Evolutionary conservation across 2,888 invertebrate species (phyloP).

Genomic region (Clistopyga incitator): DNA sequence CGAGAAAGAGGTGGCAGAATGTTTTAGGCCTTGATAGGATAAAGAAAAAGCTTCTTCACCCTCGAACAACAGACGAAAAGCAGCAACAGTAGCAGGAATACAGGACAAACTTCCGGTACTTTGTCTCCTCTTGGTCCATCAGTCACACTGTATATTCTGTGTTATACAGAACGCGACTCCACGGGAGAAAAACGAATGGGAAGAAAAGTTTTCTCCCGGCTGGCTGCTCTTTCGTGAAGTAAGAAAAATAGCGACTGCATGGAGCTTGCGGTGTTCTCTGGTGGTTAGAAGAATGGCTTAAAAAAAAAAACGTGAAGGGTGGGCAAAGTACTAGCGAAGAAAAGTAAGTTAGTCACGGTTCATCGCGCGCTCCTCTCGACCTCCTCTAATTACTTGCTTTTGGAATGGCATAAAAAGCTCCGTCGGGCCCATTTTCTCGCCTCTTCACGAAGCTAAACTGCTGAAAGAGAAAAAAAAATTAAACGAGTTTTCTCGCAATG

Average conservation of each 20-base stretch:
- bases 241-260: slow-evolving; percentile 16
- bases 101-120: slow-evolving; percentile 64
- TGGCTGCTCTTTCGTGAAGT: slow-evolving; percentile 12
- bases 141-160: slow-evolving; percentile 26
- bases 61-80: slow-evolving; percentile 22
- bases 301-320: slow-evolving; percentile 37
- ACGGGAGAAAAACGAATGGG: slow-evolving; percentile 8
- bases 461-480: neutral
- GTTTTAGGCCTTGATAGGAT: slow-evolving; percentile 56
- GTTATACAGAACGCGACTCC: slow-evolving; percentile 31
- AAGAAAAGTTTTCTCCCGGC: slow-evolving; percentile 40
- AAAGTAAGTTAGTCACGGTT: slow-evolving; percentile 31
- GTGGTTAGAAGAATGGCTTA: slow-evolving; percentile 24
- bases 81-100: slow-evolving; percentile 41
- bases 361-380: slow-evolving; percentile 7
- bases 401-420: neutral
- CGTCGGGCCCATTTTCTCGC: neutral
- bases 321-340: neutral
- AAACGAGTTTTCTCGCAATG: neutral
- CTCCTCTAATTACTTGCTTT: slow-evolving; percentile 18
- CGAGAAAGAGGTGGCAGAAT: slow-evolving; percentile 35
- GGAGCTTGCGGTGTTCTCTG: neutral
- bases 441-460: neutral
- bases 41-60: slow-evolving; percentile 52
- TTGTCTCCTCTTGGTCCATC: slow-evolving; percentile 58